A percentile compares a stretch with the other conserved stretches of the same genome.
Conservation (phyloP, 2,113 vertebrate species). For the Oostethus manadensis region DNA sequence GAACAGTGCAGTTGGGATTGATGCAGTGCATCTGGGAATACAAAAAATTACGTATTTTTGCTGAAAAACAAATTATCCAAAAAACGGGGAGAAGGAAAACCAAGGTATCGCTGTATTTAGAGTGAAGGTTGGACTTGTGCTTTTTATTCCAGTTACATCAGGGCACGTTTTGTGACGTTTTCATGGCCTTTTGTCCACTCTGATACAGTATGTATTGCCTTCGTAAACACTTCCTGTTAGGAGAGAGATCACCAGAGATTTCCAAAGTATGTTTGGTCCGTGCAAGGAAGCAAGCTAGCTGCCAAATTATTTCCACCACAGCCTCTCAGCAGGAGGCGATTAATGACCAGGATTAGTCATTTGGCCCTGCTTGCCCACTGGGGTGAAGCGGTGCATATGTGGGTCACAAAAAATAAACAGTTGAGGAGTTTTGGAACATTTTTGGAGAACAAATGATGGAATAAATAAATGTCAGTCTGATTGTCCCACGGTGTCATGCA, state of each 20-base stretch:
- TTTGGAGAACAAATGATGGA: neutral
- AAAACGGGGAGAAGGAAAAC: too few relatives aligned
- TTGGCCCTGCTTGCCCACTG: constrained; percentile 24
- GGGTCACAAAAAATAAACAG: constrained; percentile 25
- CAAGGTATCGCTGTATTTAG: too few relatives aligned
- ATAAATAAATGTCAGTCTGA: neutral
- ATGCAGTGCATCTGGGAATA: too few relatives aligned
- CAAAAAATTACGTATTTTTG: too few relatives aligned
- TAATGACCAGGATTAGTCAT: constrained; percentile 50
- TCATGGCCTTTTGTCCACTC: neutral
- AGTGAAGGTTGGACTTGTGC: too few relatives aligned
- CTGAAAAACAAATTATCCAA: too few relatives aligned
- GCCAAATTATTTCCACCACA: constrained; percentile 51
- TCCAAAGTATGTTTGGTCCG: constrained; percentile 22
- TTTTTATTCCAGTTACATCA: too few relatives aligned
- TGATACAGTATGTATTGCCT: constrained; percentile 16
- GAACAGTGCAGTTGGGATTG: too few relatives aligned
- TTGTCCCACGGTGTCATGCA: too few relatives aligned
- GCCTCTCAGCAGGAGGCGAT: constrained; percentile 36
- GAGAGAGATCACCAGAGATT: constrained; percentile 30
- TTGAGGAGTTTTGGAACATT: neutral
- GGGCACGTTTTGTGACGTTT: neutral
- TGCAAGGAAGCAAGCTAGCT: constrained; percentile 35
- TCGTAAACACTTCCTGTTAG: constrained; percentile 27
- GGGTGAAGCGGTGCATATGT: constrained; percentile 28